These are phyloP conservation scores for Threskiornis aethiopicus DNA, from an alignment of 2,797 vertebrate genomes.

Conservation along the genomic window DNA sequence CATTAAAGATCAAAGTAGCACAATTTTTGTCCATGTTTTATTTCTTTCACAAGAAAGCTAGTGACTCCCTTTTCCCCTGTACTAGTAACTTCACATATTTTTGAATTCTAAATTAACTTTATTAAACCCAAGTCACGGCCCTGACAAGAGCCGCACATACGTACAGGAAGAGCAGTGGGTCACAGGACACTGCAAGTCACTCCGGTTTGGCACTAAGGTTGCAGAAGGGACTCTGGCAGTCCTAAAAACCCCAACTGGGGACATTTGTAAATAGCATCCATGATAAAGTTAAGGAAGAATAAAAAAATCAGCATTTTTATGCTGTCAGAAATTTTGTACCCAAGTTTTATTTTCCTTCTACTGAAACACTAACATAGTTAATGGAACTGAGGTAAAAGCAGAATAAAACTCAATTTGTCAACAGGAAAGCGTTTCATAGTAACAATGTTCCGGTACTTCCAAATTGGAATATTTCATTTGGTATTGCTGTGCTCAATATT, in stretches of 20 bases:
- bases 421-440: accelerated
- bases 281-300: background rate
- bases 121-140: background rate
- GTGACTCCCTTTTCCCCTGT: background rate
- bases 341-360: background rate
- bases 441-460: background rate
- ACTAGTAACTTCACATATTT: no score
- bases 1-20: background rate
- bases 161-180: background rate
- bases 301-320: background rate
- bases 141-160: background rate
- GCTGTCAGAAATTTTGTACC: background rate
- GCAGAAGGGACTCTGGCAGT: background rate
- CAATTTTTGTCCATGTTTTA: background rate
- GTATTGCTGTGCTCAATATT: background rate
- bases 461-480: background rate
- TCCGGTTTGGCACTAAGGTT: background rate
- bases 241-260: background rate
- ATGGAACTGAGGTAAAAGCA: background rate
- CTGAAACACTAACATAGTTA: background rate
- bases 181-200: no score
- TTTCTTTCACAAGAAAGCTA: background rate
- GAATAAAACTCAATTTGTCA: background rate
- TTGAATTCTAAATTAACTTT: background rate
- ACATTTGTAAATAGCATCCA: background rate